These are phyloP conservation scores for Ceyx melanurus DNA, from an alignment of 2,113 vertebrate genomes.

Conservation along the genomic window DNA sequence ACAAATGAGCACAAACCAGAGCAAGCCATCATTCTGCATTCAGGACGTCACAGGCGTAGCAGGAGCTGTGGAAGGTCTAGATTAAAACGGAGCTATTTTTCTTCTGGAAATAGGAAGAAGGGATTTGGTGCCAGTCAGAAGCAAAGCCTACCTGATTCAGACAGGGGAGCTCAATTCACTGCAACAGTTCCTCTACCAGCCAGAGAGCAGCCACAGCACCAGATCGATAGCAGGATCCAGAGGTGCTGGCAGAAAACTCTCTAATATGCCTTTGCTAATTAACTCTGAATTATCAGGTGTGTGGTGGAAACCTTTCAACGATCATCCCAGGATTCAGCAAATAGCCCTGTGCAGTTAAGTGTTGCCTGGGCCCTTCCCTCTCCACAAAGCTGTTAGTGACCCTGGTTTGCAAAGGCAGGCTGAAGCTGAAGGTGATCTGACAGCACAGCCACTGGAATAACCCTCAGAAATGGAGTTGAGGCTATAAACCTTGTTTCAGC, in stretches of 20 bases:
- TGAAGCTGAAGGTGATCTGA: slow-evolving; percentile 26
- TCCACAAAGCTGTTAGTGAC: background rate
- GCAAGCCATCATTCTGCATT: slow-evolving; percentile 50
- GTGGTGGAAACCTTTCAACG: slow-evolving; percentile 60
- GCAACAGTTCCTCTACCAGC: slow-evolving; percentile 62
- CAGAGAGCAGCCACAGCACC: slow-evolving; percentile 25
- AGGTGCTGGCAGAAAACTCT: slow-evolving; percentile 57
- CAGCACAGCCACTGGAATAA: slow-evolving; percentile 33
- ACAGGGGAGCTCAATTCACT: slow-evolving; percentile 70
- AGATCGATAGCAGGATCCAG: slow-evolving; percentile 66
- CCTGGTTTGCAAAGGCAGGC: background rate
- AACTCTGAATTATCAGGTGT: slow-evolving; percentile 73
- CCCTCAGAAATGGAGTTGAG: slow-evolving; percentile 63
- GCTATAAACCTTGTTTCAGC: slow-evolving; percentile 48
- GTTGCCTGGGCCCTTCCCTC: background rate
- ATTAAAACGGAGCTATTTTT: slow-evolving; percentile 52
- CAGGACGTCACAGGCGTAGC: slow-evolving; percentile 45
- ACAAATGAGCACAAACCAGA: slow-evolving; percentile 41
- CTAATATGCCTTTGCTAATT: slow-evolving; percentile 66
- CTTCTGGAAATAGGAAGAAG: slow-evolving; percentile 52
- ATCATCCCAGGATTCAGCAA: slow-evolving; percentile 46
- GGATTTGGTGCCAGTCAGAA: slow-evolving; percentile 61
- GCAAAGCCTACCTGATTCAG: slow-evolving; percentile 63
- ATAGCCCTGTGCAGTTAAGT: background rate
- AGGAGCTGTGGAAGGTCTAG: slow-evolving; percentile 54